A percentile compares a stretch with the other conserved stretches of the same genome.
phyloP scores from a whole-genome alignment of 2,797 vertebrate genomes.

The Setipinna tenuifilis region DNA sequence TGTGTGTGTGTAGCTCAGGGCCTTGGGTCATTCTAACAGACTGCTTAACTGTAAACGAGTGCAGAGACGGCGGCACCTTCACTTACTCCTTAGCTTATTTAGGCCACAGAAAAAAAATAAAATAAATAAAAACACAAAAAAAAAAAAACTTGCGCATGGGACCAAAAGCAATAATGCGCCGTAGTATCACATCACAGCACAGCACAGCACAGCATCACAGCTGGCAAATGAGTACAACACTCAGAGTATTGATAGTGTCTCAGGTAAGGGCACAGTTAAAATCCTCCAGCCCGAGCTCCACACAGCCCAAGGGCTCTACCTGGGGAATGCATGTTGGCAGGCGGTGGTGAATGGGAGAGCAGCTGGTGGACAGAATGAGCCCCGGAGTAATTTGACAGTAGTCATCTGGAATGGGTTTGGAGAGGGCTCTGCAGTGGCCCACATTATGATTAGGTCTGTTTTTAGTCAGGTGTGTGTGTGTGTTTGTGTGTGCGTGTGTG shows the following conservation, averaged over 20 bases:
- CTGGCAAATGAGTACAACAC: background rate
- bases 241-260: background rate
- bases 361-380: background rate
- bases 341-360: background rate
- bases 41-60: constrained; percentile 5
- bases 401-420: constrained; percentile 9
- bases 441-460: background rate
- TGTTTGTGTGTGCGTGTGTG: background rate
- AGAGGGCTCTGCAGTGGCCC: background rate
- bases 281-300: background rate
- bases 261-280: background rate
- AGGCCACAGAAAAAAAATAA: too few relatives aligned
- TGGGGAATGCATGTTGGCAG: background rate
- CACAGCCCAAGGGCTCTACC: background rate
- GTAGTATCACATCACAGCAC: too few relatives aligned
- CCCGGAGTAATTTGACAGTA: constrained; percentile 1
- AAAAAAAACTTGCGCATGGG: background rate
- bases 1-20: background rate
- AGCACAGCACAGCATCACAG: too few relatives aligned
- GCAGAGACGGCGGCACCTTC: background rate
- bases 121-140: background rate
- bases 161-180: background rate
- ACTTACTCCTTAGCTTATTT: background rate
- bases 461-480: background rate
- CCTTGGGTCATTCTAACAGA: background rate